These are phyloP conservation scores for Matsumyia berberina DNA, from an alignment of 2,888 invertebrate genomes.

Conservation along the genomic window DNA sequence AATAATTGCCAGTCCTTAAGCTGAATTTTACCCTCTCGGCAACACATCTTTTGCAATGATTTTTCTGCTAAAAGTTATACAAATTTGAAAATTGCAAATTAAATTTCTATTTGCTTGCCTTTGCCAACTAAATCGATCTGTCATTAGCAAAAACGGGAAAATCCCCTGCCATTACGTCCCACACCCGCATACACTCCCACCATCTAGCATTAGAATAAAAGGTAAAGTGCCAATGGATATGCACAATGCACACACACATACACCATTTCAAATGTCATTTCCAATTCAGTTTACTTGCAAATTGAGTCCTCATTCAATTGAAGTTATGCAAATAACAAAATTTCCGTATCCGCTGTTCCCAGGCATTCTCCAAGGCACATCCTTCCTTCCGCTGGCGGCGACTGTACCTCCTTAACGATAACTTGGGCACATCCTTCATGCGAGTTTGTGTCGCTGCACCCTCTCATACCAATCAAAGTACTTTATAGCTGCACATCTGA, in stretches of 20 bases:
- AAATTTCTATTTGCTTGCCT: slow-evolving; percentile 20
- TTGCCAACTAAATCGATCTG: slow-evolving; percentile 39
- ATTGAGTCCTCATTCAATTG: slow-evolving; percentile 72
- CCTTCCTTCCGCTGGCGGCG: slow-evolving; percentile 34
- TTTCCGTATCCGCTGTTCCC: slow-evolving; percentile 66
- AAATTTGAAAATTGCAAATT: slow-evolving; percentile 37
- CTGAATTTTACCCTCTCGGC: too few species aligned
- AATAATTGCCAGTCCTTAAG: too few species aligned
- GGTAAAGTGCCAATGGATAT: slow-evolving; percentile 15
- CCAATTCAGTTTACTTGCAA: slow-evolving; percentile 63
- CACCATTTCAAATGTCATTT: slow-evolving; percentile 35
- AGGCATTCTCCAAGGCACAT: slow-evolving; percentile 39
- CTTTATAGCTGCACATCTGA: slow-evolving; percentile 35
- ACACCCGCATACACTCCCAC: not conserved
- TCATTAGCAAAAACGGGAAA: slow-evolving; percentile 20
- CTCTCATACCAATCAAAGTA: slow-evolving; percentile 46
- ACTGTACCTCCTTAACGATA: slow-evolving; percentile 21
- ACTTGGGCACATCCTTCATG: slow-evolving; percentile 31
- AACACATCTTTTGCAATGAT: too few species aligned
- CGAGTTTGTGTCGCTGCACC: slow-evolving; percentile 38
- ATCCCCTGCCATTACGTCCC: not conserved
- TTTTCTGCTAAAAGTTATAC: too few species aligned
- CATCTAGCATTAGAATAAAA: not conserved
- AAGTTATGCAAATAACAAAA: slow-evolving; percentile 71
- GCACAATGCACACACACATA: not conserved